phyloP scores from a whole-genome alignment of 2,888 invertebrate genomes.

The Orthosia gothica region DNA sequence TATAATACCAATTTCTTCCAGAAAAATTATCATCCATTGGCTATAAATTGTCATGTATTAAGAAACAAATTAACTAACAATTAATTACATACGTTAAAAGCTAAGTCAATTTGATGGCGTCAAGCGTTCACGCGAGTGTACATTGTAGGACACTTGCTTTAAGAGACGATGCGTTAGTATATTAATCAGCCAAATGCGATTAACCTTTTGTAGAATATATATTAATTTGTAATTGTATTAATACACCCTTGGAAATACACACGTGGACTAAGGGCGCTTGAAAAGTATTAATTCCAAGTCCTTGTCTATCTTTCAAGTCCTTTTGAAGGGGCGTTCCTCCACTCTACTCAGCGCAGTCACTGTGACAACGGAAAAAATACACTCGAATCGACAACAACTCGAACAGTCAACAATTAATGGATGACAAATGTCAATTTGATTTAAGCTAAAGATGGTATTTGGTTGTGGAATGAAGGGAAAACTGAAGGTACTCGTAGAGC shows the following conservation, averaged over 20 bases:
- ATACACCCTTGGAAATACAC: background rate
- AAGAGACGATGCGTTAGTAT: background rate
- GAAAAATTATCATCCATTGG: too few species aligned
- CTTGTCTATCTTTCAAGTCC: too few species aligned
- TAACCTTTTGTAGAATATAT: background rate
- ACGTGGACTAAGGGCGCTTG: background rate
- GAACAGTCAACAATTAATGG: too few species aligned
- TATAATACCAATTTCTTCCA: too few species aligned
- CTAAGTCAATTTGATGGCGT: slow-evolving; percentile 2
- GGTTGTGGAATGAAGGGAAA: too few species aligned
- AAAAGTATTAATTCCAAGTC: background rate
- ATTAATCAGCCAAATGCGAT: slow-evolving; percentile 17
- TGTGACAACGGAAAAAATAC: too few species aligned
- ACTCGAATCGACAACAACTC: too few species aligned
- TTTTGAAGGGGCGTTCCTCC: too few species aligned
- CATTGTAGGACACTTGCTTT: slow-evolving; percentile 26
- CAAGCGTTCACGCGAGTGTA: background rate
- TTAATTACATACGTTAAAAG: background rate
- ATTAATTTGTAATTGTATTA: slow-evolving; percentile 10
- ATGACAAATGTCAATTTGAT: too few species aligned
- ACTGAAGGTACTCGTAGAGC: too few species aligned
- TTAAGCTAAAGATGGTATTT: too few species aligned
- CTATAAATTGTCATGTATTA: background rate
- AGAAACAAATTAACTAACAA: background rate
- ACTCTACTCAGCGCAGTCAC: too few species aligned